phyloP scores from a whole-genome alignment of 2,888 invertebrate genomes.

The Lithodes maja region DNA sequence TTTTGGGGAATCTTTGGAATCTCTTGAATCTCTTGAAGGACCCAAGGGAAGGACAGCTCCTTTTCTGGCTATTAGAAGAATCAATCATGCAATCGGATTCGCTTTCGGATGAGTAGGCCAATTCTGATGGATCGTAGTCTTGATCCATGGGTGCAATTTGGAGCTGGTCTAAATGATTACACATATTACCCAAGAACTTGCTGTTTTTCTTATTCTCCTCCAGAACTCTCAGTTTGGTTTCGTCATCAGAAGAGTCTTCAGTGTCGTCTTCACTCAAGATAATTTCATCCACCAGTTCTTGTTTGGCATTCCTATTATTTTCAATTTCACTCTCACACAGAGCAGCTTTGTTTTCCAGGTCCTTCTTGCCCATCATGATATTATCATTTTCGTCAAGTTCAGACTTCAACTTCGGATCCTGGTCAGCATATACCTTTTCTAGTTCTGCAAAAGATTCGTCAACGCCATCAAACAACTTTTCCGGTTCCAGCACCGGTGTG shows the following conservation, averaged over 20 bases:
- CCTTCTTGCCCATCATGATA: not conserved
- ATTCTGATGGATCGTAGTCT: not conserved
- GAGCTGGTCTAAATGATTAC: not conserved
- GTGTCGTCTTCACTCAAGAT: not conserved
- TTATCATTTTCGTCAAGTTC: not conserved
- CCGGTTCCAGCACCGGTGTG: constrained; percentile 20
- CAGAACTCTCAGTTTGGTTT: not conserved
- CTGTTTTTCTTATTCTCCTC: constrained; percentile 8
- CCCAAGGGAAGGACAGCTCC: not conserved
- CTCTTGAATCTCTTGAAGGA: constrained; percentile 3
- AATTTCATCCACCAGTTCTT: not conserved
- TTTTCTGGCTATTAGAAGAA: not conserved
- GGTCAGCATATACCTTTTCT: not conserved
- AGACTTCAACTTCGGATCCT: not conserved
- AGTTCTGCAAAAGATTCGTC: not conserved
- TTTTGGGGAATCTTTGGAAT: constrained; percentile 12
- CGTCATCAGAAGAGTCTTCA: not conserved
- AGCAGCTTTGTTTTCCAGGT: not conserved
- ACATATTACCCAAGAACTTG: not conserved
- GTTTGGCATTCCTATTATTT: not conserved
- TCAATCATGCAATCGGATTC: not conserved
- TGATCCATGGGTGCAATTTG: not conserved
- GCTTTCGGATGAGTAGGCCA: not conserved
- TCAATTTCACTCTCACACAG: not conserved
- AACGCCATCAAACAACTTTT: not conserved